These are phyloP conservation scores for Aegotheles bennettii DNA, from an alignment of 2,113 vertebrate species.

Conservation along the genomic window DNA sequence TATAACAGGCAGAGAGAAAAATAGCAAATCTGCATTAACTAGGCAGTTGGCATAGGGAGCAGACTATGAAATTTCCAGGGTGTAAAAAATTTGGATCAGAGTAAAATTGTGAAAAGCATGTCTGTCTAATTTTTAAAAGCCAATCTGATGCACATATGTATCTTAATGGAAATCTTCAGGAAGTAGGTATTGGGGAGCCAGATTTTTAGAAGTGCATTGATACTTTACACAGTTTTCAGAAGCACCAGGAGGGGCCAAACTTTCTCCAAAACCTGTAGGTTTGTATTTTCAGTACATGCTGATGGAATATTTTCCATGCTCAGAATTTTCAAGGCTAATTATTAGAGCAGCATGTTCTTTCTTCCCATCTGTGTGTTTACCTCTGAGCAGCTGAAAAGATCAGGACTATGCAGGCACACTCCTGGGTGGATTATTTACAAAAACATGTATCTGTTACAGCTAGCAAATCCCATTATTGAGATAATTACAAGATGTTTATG, in stretches of 20 bases:
- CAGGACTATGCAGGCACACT: neutral
- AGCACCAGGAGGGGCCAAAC: neutral
- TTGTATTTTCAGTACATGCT: neutral
- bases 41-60: neutral
- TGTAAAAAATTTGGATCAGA: neutral
- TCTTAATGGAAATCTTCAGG: neutral
- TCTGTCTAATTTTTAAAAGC: neutral
- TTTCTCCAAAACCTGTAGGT: neutral
- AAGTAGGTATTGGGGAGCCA: neutral
- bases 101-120: neutral
- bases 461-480: conserved; percentile 14
- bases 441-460: neutral
- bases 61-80: neutral
- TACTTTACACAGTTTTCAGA: neutral
- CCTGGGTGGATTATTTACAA: conserved; percentile 1
- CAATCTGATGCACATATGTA: neutral
- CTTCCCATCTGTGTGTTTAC: conserved; percentile 44
- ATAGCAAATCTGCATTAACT: neutral
- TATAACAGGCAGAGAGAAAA: neutral
- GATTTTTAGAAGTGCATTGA: neutral
- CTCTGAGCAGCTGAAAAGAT: conserved; percentile 43
- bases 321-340: conserved; percentile 15
- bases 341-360: neutral
- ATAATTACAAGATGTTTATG: conserved; percentile 38
- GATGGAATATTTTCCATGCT: neutral